Percentiles rank a stretch among this genome's conserved stretches.
These are phyloP conservation scores for Rhinopomastus cyanomelas DNA, from an alignment of 2,113 vertebrate species.

Conservation along the genomic window DNA sequence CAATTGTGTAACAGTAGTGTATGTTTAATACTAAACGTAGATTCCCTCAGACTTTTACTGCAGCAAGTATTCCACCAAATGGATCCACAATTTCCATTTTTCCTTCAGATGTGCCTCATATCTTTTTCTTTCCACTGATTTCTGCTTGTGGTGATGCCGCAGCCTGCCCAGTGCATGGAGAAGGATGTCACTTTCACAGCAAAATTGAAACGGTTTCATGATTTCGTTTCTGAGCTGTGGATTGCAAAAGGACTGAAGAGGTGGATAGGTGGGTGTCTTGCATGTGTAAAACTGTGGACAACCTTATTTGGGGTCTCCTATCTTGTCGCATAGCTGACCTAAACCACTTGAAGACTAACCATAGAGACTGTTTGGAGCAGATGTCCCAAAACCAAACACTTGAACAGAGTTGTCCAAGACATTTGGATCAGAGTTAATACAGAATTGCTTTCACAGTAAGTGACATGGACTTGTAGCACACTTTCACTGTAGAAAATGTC, in stretches of 20 bases:
- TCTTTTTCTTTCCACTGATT: neutral
- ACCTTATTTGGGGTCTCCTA: neutral
- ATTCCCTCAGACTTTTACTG: neutral
- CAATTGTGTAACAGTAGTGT: neutral
- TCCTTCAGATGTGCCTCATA: neutral
- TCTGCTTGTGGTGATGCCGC: neutral
- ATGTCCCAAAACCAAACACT: neutral
- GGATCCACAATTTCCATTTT: neutral
- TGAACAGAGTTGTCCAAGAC: neutral
- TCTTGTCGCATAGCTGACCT: neutral
- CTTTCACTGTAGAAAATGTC: neutral
- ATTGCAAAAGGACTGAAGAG: neutral
- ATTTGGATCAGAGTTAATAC: neutral
- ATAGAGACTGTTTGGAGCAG: neutral
- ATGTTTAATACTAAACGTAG: neutral
- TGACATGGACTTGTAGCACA: neutral
- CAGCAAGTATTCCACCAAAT: neutral
- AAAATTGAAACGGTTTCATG: neutral
- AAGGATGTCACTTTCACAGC: neutral
- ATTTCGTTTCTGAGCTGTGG: neutral
- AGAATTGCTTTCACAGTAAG: neutral
- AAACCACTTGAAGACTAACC: neutral
- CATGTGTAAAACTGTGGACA: neutral
- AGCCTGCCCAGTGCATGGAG: neutral
- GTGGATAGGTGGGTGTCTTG: neutral